phyloP scores from a whole-genome alignment of 1,140 invertebrate genomes.

The Tetragonula clypearis region DNA sequence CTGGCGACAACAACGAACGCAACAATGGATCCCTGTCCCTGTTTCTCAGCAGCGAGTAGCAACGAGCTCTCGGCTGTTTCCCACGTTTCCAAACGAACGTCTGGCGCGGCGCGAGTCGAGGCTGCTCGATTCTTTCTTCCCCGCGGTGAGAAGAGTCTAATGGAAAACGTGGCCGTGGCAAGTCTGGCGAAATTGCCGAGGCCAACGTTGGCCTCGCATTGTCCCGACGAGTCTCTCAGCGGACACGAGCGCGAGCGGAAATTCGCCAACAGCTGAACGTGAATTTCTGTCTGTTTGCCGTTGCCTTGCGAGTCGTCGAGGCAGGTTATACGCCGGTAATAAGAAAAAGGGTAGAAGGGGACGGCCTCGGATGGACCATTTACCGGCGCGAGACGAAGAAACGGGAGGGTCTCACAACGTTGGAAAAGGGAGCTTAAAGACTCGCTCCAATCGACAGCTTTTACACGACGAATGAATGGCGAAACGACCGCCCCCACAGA shows the following conservation, averaged over 20 bases:
- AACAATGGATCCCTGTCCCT: not conserved
- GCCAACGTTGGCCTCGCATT: not conserved
- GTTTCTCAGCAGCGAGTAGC: not conserved
- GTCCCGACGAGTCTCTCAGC: not conserved
- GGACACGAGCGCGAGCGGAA: slow-evolving; percentile 17
- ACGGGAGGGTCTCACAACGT: slow-evolving; percentile 16
- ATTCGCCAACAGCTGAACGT: slow-evolving; percentile 40
- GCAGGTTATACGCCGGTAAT: slow-evolving; percentile 4
- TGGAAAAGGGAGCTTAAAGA: slow-evolving; percentile 56
- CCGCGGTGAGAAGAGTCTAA: slow-evolving; percentile 21
- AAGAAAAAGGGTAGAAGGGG: not conserved
- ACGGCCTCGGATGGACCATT: slow-evolving; percentile 52
- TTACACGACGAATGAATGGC: slow-evolving; percentile 46
- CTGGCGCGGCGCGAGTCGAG: not conserved
- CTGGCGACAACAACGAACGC: not conserved
- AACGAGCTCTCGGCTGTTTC: not conserved
- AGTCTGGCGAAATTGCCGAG: slow-evolving; percentile 35
- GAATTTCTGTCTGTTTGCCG: slow-evolving; percentile 4
- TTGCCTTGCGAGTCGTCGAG: not conserved
- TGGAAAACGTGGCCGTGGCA: slow-evolving; percentile 26
- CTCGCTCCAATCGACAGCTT: slow-evolving; percentile 62
- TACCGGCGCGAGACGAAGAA: slow-evolving; percentile 30
- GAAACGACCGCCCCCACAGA: slow-evolving; percentile 31
- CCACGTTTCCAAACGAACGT: not conserved
- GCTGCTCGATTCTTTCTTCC: slow-evolving; percentile 17